phyloP scores from a whole-genome alignment of 2,113 vertebrate species.

The Tapirus terrestris region DNA sequence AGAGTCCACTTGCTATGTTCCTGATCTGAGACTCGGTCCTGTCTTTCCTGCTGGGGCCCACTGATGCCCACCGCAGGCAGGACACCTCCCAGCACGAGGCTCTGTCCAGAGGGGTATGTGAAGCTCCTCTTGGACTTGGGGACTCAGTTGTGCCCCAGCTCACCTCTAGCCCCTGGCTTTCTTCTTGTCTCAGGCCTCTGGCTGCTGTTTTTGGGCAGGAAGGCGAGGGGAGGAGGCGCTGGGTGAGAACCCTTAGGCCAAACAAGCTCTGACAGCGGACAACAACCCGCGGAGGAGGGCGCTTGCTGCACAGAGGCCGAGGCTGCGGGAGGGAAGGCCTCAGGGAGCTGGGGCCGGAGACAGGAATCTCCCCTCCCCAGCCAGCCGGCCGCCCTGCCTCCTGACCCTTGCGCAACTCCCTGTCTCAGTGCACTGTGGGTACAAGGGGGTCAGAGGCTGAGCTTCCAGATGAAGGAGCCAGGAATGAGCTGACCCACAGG shows the following conservation, averaged over 20 bases:
- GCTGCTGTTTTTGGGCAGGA: slow-evolving; percentile 27
- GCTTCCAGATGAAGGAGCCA: background rate
- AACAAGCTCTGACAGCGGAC: slow-evolving; percentile 46
- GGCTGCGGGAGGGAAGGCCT: background rate
- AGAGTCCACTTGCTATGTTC: background rate
- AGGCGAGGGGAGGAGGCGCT: slow-evolving; percentile 25
- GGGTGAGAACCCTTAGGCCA: slow-evolving; percentile 55
- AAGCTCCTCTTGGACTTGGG: background rate
- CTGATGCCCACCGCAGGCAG: background rate
- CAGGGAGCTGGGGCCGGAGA: slow-evolving; percentile 14
- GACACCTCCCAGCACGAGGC: background rate
- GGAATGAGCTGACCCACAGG: background rate
- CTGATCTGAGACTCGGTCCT: background rate
- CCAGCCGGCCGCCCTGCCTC: background rate
- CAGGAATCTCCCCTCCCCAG: background rate
- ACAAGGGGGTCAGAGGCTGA: background rate
- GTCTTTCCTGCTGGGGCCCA: background rate
- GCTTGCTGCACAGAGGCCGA: background rate
- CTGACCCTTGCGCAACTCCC: slow-evolving; percentile 12
- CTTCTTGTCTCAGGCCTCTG: slow-evolving; percentile 15
- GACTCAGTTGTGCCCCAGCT: background rate
- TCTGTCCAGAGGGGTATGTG: background rate
- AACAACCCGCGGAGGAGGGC: background rate
- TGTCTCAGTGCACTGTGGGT: background rate
- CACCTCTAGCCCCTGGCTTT: background rate